Base-by-base conservation (phyloP, 2,113 vertebrate species). In the Castor canadensis region DNA sequence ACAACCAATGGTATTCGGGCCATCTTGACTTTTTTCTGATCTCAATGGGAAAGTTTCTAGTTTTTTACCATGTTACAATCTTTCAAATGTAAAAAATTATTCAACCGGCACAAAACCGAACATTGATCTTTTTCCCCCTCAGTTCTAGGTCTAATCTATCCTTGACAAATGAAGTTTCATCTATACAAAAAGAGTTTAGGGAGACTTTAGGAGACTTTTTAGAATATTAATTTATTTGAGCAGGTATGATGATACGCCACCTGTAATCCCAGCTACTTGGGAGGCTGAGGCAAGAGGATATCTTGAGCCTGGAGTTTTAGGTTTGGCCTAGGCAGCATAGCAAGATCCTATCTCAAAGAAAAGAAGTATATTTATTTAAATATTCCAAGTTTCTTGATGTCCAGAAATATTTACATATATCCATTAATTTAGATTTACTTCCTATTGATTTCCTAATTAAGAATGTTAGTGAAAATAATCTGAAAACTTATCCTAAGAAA, bases 371-470 rank as follows among this genome's bases (percentile, higher is more conserved):
- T 49, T 26, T 71, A 49, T 91, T 90, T 66, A 49, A 79, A n/a
- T 17, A 83, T 87, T 93, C 5, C 43, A 52, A 19, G 3, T 75
- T 85, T 85, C 26, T 35, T 72, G 66, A 60, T 1, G 67, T 88
- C 49, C 75, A 62, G 43, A 80, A 91, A 82, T 72, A 80, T 52
- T 88, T 84, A 56, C n/a, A 28, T 54, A 66, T 82, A 30, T 72
- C 7, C n/a, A 30, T 72, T 86, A 43, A 77, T 58, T 81, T 86
- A 13, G 5, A 24, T 73, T 85, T 97, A 11, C 67, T 93, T 83
- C 35, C 73, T 64, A 4, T 58, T 93, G 54, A 87, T 66, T 90
- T 96, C 17, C 40, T 83, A 82, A 83, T 87, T 87, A 87, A 87
- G 28, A 86, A 92, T 45, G 60, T 93, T 43, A 72, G 26, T 71